phyloP scores from a whole-genome alignment of 2,113 vertebrate species.

The Ellobius talpinus region DNA sequence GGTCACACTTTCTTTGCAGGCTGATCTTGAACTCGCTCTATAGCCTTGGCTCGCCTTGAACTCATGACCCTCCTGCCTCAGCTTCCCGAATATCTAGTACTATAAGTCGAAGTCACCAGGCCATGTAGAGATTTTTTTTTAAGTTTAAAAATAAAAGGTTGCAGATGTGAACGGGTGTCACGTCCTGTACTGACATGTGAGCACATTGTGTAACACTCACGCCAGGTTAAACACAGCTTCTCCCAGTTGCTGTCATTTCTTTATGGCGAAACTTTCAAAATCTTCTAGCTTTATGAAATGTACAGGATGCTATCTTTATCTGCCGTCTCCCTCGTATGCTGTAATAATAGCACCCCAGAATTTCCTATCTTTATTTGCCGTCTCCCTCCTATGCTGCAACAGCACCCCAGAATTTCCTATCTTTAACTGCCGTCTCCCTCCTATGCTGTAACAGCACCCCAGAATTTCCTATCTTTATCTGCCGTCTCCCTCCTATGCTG shows the following conservation, averaged over 20 bases:
- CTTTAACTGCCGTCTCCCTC: neutral
- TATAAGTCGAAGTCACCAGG: neutral
- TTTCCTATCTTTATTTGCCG: neutral
- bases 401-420: no score
- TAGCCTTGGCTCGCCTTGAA: no score
- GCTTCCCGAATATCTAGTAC: neutral
- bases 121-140: neutral
- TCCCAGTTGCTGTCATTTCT: neutral
- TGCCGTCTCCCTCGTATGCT: neutral
- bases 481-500: neutral
- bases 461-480: neutral
- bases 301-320: neutral
- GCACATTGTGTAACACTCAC: neutral
- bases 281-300: neutral
- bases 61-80: neutral
- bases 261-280: neutral
- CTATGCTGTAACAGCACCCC: no score
- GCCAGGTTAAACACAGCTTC: neutral
- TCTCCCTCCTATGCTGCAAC: neutral
- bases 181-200: neutral
- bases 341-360: no score
- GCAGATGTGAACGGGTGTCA: accelerated
- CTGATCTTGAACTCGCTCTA: neutral
- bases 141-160: neutral
- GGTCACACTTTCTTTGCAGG: neutral